Evolutionary conservation across 2,888 invertebrate species (phyloP).

Genomic region (Opisthograptis luteolata): DNA sequence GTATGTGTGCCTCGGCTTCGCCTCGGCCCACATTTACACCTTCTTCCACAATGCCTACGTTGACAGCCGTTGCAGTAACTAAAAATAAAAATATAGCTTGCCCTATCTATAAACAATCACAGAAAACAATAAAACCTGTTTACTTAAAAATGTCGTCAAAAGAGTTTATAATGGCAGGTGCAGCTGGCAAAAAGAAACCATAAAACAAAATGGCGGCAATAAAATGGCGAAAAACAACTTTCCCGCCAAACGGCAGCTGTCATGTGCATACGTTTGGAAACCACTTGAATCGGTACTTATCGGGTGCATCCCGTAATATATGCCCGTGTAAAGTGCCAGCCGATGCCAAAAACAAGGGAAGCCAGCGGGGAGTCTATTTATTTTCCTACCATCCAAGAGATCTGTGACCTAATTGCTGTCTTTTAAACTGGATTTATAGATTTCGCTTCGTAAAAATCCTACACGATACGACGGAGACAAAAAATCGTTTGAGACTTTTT

Average conservation of each 20-base stretch:
- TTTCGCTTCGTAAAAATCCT: too few species aligned
- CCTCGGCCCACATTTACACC: too few species aligned
- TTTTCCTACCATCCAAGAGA: conserved; percentile 6
- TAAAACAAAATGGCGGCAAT: conserved; percentile 39
- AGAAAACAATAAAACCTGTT: too few species aligned
- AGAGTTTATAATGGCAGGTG: too few species aligned
- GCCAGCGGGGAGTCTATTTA: conserved; percentile 16
- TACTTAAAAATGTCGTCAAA: too few species aligned
- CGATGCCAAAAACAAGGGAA: conserved; percentile 37
- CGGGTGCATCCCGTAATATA: conserved; percentile 38
- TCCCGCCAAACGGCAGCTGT: conserved; percentile 41
- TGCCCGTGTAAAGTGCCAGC: conserved; percentile 26
- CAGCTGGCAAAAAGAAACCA: conserved; percentile 22
- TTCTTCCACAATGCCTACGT: too few species aligned
- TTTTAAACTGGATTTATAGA: neutral
- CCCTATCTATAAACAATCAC: too few species aligned
- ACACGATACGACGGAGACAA: too few species aligned
- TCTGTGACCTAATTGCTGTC: conserved; percentile 18
- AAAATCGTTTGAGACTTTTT: neutral
- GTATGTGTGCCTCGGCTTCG: too few species aligned
- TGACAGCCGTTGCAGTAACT: too few species aligned
- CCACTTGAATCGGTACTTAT: conserved; percentile 38
- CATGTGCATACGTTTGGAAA: conserved; percentile 37
- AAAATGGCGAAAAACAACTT: conserved; percentile 38
- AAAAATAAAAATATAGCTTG: too few species aligned